phyloP scores from a whole-genome alignment of 2,797 vertebrate species.

The Podarcis lilfordi region DNA sequence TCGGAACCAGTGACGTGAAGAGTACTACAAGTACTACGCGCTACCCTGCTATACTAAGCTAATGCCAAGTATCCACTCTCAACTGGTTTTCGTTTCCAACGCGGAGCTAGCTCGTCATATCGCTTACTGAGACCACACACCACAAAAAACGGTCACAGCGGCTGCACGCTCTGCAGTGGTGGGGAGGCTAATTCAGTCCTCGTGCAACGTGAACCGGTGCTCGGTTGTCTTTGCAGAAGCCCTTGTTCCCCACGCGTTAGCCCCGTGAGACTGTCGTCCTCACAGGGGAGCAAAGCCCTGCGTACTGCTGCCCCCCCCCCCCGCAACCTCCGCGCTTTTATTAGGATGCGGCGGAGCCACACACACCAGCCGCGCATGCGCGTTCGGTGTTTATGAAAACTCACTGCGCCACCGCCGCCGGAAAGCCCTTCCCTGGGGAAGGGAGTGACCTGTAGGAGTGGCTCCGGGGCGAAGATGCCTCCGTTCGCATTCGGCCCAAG shows the following conservation, averaged over 20 bases:
- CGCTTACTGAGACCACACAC: neutral
- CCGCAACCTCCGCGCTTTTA: neutral
- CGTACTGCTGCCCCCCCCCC: rapidly evolving
- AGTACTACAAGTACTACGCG: neutral
- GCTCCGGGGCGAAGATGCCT: neutral
- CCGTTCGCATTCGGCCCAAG: rapidly evolving
- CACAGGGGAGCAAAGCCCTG: rapidly evolving
- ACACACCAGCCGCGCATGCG: conserved; percentile 45
- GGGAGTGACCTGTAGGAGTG: rapidly evolving
- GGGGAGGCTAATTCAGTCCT: neutral
- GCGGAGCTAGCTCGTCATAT: neutral
- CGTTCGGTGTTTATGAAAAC: conserved; percentile 17
- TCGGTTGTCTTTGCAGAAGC: too few species aligned
- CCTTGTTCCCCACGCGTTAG: too few species aligned
- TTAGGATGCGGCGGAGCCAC: neutral
- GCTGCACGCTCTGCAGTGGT: neutral
- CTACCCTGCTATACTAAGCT: too few species aligned
- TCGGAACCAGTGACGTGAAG: neutral
- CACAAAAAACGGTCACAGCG: neutral
- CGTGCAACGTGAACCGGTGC: neutral
- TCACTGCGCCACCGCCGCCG: conserved; percentile 63
- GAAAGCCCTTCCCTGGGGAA: conserved; percentile 19
- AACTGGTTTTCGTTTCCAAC: neutral
- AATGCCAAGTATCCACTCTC: neutral
- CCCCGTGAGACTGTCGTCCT: rapidly evolving